phyloP scores from a whole-genome alignment of 2,797 vertebrate species.

The Neopelma chrysocephalum region DNA sequence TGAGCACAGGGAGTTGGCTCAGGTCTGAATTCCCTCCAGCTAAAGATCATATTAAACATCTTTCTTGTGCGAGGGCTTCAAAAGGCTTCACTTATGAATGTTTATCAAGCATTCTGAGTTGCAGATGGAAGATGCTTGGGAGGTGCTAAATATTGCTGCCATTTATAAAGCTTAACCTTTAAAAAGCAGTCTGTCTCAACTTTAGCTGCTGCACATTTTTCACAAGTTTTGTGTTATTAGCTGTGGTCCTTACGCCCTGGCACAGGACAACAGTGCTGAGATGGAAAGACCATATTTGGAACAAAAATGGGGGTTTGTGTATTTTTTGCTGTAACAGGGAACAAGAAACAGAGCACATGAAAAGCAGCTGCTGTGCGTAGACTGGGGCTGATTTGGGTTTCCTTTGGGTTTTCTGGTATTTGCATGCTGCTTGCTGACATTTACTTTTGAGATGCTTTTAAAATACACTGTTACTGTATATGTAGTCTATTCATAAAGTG shows the following conservation, averaged over 20 bases:
- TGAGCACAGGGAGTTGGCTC: background rate
- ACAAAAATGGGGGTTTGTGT: background rate
- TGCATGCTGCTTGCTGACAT: background rate
- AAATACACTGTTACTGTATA: background rate
- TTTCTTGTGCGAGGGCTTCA: background rate
- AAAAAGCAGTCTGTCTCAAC: conserved; percentile 44
- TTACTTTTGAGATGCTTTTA: background rate
- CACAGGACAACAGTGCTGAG: background rate
- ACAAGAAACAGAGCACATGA: background rate
- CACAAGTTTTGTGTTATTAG: background rate
- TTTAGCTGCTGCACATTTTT: background rate
- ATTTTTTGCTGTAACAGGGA: background rate
- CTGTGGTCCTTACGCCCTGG: background rate
- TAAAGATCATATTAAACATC: background rate
- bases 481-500: background rate
- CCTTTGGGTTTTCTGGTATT: background rate
- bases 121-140: conserved; percentile 57
- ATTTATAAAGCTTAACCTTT: conserved; percentile 60
- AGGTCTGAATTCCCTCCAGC: background rate
- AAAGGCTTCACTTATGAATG: conserved; percentile 3
- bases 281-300: background rate
- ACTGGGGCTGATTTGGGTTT: background rate
- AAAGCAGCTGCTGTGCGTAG: background rate
- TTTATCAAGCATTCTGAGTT: conserved; percentile 15
- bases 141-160: conserved; percentile 58